Base-by-base conservation (phyloP, 2,113 vertebrate species). In the Peromyscus maniculatus region DNA sequence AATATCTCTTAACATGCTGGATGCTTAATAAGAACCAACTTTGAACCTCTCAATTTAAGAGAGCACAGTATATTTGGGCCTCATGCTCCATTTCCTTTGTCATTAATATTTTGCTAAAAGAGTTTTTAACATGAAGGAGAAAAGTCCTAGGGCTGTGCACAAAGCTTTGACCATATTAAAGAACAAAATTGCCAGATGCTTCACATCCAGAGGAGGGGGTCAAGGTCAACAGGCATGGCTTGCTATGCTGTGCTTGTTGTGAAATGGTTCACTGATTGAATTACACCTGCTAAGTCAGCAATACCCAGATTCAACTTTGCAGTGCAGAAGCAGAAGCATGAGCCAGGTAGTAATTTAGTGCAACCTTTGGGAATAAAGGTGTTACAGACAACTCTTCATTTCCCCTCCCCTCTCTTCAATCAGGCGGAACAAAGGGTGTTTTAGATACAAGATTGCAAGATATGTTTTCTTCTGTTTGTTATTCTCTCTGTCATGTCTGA, bases 41-140 rank as follows among this genome's bases (percentile, higher is more conserved):
- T 95, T 88, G 46, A 66, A 64, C 5, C 55, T 43, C 91, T 91
- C 57, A n/a, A 10, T 43, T 75, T 6, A 16, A 10, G 9, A 64
- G 88, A 97, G 55, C 28, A 55, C 78, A 72, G 43, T 89, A 2
- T 88, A 46, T 31, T 93, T 90, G 69, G 66, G 84, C n/a, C 83
- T 92, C 87, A 95, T 94, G 94, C 80, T 95, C 96, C 2, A 43
- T 97, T 97, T 98, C 82, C 2, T 82, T 95, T 82, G 87, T 49
- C 55, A 95, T 69, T 91, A n/a, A 75, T 66, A 97, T 97, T 98
- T 97, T 94, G 1, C 1, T 72, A 1, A 8, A 26, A 62, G 78
- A 26, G 21, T 82, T 97, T 97, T 87, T 94, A 93, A 74, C 89
- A 13, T 31, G 1, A 17, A 49, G 97, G 89, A 92, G 91, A 93